Evolutionary conservation across 2,797 vertebrate genomes (phyloP).

Genomic region (Siniperca undulata): DNA sequence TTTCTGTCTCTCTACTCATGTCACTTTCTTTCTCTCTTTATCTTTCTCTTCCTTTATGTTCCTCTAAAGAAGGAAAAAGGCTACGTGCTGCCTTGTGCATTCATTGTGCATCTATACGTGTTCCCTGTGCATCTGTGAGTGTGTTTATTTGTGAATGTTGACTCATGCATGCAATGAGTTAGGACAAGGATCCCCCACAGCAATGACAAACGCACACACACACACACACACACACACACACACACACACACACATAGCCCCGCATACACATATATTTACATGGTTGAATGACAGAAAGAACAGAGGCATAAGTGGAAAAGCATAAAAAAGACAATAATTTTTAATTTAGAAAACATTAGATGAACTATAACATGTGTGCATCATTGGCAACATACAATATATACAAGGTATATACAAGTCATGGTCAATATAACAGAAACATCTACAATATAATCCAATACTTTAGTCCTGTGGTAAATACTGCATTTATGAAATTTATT

Average conservation of each 20-base stretch:
- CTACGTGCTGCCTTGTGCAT: not conserved
- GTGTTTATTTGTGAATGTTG: slow-evolving; percentile 57
- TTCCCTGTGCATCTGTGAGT: slow-evolving; percentile 39
- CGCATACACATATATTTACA: slow-evolving; percentile 27
- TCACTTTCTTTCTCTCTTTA: not conserved
- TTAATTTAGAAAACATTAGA: slow-evolving; percentile 35
- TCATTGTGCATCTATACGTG: slow-evolving; percentile 24
- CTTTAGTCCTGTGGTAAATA: not conserved
- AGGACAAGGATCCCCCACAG: slow-evolving; percentile 68
- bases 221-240: slow-evolving; percentile 13
- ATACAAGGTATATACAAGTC: no score
- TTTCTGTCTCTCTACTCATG: not conserved
- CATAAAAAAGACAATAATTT: not conserved
- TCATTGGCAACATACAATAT: not conserved
- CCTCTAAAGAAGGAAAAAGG: not conserved
- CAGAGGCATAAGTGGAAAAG: not conserved
- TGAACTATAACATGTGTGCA: slow-evolving; percentile 9
- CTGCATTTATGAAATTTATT: not conserved
- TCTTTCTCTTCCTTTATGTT: slow-evolving; percentile 3
- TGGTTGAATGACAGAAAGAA: slow-evolving; percentile 30
- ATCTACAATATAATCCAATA: not conserved
- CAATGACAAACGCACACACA: slow-evolving; percentile 42
- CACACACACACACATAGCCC: slow-evolving; percentile 1
- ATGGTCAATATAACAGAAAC: not conserved
- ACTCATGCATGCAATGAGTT: slow-evolving; percentile 70